phyloP scores from a whole-genome alignment of 1,140 invertebrate genomes.

The Drosophila funebris region DNA sequence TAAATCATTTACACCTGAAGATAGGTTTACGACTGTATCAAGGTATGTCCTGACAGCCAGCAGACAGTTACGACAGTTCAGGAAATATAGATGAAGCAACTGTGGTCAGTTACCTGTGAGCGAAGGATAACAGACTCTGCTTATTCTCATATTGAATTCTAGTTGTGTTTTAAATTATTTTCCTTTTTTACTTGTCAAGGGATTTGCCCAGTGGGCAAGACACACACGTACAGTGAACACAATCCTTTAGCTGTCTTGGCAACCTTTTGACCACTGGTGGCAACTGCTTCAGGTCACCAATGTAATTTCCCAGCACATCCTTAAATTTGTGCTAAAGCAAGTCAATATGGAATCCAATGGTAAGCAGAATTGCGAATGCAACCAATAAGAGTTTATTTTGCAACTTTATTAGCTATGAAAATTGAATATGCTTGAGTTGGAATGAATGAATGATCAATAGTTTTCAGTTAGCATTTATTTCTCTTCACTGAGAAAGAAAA shows the following conservation, averaged over 20 bases:
- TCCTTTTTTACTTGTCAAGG: conserved; percentile 6
- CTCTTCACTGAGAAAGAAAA: neutral
- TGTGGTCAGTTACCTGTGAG: conserved; percentile 11
- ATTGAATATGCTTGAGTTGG: too few species aligned
- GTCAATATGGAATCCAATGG: conserved; percentile 16
- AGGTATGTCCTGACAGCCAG: neutral
- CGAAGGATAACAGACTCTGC: neutral
- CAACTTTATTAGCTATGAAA: too few species aligned
- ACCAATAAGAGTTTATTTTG: too few species aligned
- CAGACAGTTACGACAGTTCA: neutral
- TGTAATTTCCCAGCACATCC: conserved; percentile 8
- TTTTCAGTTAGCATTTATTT: too few species aligned
- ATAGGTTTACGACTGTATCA: neutral
- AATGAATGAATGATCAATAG: neutral
- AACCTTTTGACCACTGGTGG: neutral
- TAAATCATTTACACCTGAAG: conserved; percentile 7
- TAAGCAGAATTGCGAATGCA: conserved; percentile 21
- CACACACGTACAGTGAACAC: neutral
- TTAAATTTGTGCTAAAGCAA: conserved; percentile 1
- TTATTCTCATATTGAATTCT: conserved; percentile 25
- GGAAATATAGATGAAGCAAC: conserved; percentile 13
- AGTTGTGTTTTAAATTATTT: conserved; percentile 9
- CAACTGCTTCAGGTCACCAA: conserved; percentile 11
- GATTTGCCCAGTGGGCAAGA: neutral
- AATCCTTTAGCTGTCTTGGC: conserved; percentile 14